Evolutionary conservation across 2,888 invertebrate genomes (phyloP).

Genomic region (Ectemnius continuus): DNA sequence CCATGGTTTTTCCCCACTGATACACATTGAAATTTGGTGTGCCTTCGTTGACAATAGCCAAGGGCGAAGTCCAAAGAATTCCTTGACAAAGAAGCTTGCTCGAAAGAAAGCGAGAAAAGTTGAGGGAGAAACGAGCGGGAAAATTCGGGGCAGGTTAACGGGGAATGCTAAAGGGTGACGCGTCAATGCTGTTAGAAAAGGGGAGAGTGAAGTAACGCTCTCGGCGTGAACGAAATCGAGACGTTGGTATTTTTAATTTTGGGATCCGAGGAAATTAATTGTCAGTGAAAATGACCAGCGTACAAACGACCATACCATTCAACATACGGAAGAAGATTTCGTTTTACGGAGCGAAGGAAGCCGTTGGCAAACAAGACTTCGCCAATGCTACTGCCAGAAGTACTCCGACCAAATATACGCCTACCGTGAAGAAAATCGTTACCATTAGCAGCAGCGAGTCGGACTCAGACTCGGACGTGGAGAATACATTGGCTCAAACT

Average conservation of each 20-base stretch:
- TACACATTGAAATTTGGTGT: background rate
- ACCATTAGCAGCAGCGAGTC: constrained; percentile 74
- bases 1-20: background rate
- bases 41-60: background rate
- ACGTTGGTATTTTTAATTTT: no score
- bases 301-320: constrained; percentile 80
- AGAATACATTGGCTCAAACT: constrained; percentile 52
- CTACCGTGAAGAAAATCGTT: constrained; percentile 71
- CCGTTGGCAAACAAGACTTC: constrained; percentile 61
- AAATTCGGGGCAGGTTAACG: background rate
- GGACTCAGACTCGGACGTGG: constrained; percentile 70
- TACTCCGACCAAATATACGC: constrained; percentile 61
- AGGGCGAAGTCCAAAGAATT: background rate
- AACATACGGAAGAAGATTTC: constrained; percentile 78
- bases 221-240: background rate
- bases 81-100: background rate
- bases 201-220: constrained; percentile 4
- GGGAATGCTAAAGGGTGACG: constrained; percentile 5
- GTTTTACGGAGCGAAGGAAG: constrained; percentile 69
- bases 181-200: background rate
- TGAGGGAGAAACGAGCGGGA: background rate
- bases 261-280: background rate
- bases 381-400: constrained; percentile 62
- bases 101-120: background rate
- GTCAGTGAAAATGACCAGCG: constrained; percentile 67